Evolutionary conservation across 2,888 invertebrate species (phyloP), one percentile per base, ranked within the genome.

Genomic region (Phasia obesa): DNA sequence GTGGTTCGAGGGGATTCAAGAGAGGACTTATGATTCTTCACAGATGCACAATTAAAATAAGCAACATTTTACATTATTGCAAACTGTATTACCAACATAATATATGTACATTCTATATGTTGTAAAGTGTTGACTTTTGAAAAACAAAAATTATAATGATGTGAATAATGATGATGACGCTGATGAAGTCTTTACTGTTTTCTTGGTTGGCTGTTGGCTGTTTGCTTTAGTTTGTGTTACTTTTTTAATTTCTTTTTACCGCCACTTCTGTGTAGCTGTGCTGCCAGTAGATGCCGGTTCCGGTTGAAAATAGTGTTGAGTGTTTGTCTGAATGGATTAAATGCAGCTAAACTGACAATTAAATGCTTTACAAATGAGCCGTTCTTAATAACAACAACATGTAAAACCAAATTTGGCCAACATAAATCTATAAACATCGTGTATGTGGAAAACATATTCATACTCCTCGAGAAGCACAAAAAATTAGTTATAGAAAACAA

Each of bases 291-390:
- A 76, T 69, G 82, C 74, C 71, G 64, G 83, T 79, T 83, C 75
- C 83, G 79, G 65, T 75, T 75, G 75, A 76, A 38, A 42, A 76
- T 78, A 60, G 75, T 83, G 67, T 71, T 79, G 83, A 79, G 53
- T 59, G 70, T 75, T 83, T 75, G 75, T 79, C 62, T 75, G 76
- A 70, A 84, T 73, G 76, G 81, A 84, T 80, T 77, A 84, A 77
- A 81, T 77, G 69, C 77, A 77, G 81, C 81, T 84, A 69, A 81
- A 81, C 73, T 81, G 80, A 81, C 81, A 84, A 84, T 84, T 84
- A 84, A 84, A 84, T 81, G 76, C 77, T 70, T 84, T 77, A 81
- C 84, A 84, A 84, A 84, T 84, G 73, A 84, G 84, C 69, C 70
- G 74, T 69, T 77, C 77, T 62, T 69, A 62, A 70, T 59, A 81